These are phyloP conservation scores for Stercorarius parasiticus DNA, from an alignment of 2,113 vertebrate genomes.

Conservation along the genomic window DNA sequence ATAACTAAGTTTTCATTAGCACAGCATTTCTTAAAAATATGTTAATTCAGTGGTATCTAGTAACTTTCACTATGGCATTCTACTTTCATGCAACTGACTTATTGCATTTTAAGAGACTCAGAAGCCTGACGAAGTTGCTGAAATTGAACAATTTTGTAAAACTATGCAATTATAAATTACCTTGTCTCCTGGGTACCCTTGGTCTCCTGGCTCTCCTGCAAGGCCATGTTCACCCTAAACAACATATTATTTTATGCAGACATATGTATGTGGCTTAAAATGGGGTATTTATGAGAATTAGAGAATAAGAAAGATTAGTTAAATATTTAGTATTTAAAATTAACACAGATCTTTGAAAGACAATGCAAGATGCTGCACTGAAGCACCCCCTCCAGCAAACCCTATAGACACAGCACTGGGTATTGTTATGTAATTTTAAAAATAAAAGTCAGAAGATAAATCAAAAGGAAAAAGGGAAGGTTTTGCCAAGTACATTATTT, in stretches of 20 bases:
- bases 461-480: not conserved
- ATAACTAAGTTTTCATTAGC: not conserved
- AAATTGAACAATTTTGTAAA: not conserved
- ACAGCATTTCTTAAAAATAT: not conserved
- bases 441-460: not conserved
- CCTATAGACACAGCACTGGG: not conserved
- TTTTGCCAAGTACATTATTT: not conserved
- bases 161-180: slow-evolving; percentile 61
- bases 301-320: not conserved
- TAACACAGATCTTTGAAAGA: not conserved
- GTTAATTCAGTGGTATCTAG: not conserved
- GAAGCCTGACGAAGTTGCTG: not conserved
- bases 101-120: not conserved
- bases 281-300: not conserved
- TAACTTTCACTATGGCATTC: not conserved
- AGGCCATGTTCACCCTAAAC: slow-evolving; percentile 89
- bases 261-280: slow-evolving; percentile 30
- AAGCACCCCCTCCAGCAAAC: not conserved
- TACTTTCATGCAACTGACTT: not conserved
- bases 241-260: slow-evolving; percentile 78
- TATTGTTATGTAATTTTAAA: not conserved
- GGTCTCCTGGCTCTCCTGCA: slow-evolving; percentile 87
- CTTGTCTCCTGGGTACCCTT: slow-evolving; percentile 93
- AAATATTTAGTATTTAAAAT: not conserved
- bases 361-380: not conserved